Base-by-base conservation (phyloP, 92 coral and sea anemone genomes). In the Siderastrea radians region DNA sequence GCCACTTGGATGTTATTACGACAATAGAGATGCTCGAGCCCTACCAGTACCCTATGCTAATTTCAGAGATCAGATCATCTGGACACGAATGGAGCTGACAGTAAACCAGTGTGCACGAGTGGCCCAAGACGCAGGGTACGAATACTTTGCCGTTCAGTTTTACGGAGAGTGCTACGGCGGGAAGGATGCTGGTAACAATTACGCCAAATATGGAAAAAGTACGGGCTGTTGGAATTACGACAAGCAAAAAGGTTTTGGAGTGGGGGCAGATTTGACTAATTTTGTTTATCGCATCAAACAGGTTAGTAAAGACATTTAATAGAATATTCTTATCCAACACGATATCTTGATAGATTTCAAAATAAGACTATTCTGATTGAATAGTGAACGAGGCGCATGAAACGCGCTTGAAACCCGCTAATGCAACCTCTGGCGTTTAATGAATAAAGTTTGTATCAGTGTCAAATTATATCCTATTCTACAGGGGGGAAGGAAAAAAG, bases 141-240 rank as follows among this genome's bases (percentile, higher is more conserved):
- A 75, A 53, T 95, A 91, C 74, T 97, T 97, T 70, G 93, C 89
- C 16, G 79, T 97, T 75, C 98, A 97, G 73, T 93, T 83, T 66
- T 97, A 91, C 61, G 99, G 99, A 1, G 98, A 92, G 53, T 97
- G 98, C 62, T 97, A 94, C 94, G 73, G 88, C 53, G 95, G 94
- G 5, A 68, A 82, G 45, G 67, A 88, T 60, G 88, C 89, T 2
- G 72, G 57, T 7, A 57, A 49, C 7, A 84, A 49, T 2, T 93
- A 89, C 71, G 80, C 47, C 53, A 75, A 72, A 16, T 85, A 95
- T 68, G 89, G 89, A 1, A 50, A 85, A 51, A 55, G 50, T 17
- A 48, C 13, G 9, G 0, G 4, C 2, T 85, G 89, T 53, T 44
- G 65, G 59, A 1, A 1, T 26, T 72, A 61, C 52, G 72, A 83